Conservation (phyloP, 2,888 invertebrate genomes). For the Dryocosmus kuriphilus region DNA sequence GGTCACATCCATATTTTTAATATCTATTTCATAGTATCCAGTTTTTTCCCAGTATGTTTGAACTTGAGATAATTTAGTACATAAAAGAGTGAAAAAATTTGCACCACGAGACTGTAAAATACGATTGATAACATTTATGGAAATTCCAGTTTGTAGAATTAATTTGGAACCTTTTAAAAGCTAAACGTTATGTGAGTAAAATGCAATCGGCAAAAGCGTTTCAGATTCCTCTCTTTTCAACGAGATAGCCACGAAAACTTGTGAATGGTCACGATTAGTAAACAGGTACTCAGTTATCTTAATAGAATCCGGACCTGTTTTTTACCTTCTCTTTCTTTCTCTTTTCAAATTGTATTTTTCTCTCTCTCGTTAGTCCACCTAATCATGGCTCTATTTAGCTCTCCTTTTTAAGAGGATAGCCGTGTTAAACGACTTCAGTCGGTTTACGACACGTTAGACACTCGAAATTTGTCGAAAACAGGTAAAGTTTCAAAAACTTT, state of each 20-base stretch:
- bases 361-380: conserved; percentile 10
- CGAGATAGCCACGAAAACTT: conserved; percentile 41
- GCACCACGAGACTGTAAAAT: neutral
- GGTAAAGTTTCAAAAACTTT: conserved; percentile 47
- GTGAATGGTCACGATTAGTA: conserved; percentile 56
- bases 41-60: too few species aligned
- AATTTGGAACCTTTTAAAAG: conserved; percentile 37
- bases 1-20: too few species aligned
- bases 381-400: conserved; percentile 76
- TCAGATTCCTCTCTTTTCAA: conserved; percentile 34
- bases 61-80: too few species aligned
- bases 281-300: conserved; percentile 59
- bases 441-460: conserved; percentile 75
- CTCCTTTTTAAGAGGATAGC: conserved; percentile 76
- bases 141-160: conserved; percentile 34
- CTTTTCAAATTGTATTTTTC: neutral
- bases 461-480: conserved; percentile 72
- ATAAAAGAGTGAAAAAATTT: conserved; percentile 4
- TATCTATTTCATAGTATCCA: too few species aligned
- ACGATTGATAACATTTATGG: neutral
- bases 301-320: conserved; percentile 49
- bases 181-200: conserved; percentile 38
- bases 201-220: conserved; percentile 35
- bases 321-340: conserved; percentile 28
- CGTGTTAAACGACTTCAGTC: conserved; percentile 73